Evolutionary conservation across 2,797 vertebrate genomes (phyloP).

Genomic region (Coregonus suidteri): DNA sequence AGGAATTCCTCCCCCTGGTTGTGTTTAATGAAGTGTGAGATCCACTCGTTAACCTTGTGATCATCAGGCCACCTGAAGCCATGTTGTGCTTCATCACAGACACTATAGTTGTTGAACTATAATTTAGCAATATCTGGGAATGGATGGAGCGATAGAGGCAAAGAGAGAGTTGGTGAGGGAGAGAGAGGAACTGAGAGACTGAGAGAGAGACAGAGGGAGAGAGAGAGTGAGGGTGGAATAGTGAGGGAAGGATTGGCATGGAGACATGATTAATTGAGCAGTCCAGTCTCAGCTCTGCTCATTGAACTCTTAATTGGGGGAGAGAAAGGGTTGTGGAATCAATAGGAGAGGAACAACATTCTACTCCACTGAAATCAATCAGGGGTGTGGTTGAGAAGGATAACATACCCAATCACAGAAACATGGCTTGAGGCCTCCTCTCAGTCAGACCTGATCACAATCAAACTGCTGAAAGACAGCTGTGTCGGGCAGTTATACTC

Average conservation of each 20-base stretch:
- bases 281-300: slow-evolving; percentile 46
- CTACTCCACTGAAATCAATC: slow-evolving; percentile 24
- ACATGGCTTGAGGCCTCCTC: slow-evolving; percentile 2
- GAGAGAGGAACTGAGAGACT: slow-evolving; percentile 26
- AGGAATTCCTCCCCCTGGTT: too few relatives aligned
- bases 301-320: slow-evolving; percentile 74
- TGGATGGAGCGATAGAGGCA: not conserved
- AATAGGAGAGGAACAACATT: slow-evolving; percentile 53
- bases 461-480: slow-evolving; percentile 25
- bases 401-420: slow-evolving; percentile 46
- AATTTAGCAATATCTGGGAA: not conserved
- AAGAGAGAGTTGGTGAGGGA: not conserved
- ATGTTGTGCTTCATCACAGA: too few relatives aligned
- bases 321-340: slow-evolving; percentile 61
- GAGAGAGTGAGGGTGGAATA: slow-evolving; percentile 11
- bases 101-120: too few relatives aligned
- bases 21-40: too few relatives aligned
- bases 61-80: too few relatives aligned
- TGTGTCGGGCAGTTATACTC: not conserved
- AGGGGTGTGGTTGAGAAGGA: slow-evolving; percentile 26
- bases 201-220: slow-evolving; percentile 19
- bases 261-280: slow-evolving; percentile 40
- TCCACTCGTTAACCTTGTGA: too few relatives aligned
- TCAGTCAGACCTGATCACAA: slow-evolving; percentile 54
- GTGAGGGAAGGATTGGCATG: slow-evolving; percentile 15